Evolutionary conservation across 2,113 vertebrate species (phyloP), one percentile per base, ranked within the genome.

Genomic region (Brienomyrus brachyistius): DNA sequence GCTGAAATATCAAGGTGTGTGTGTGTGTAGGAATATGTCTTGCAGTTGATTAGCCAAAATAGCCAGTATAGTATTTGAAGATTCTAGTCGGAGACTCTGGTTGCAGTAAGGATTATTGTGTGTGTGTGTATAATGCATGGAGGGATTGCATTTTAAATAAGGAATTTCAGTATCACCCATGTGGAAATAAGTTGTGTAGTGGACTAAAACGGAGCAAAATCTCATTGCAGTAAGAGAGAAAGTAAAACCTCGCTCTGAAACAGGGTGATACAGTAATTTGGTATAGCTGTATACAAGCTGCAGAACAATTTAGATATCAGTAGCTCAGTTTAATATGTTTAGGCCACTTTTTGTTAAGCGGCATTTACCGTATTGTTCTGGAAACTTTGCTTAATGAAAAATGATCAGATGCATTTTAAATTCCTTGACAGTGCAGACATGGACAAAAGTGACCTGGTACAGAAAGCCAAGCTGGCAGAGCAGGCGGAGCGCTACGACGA

Each of bases 401-500:
- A 80, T 80, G 35, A 43, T 80, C 13, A 27, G 31, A 35, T 74
- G 1, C 56, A 23, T 77, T 80, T 45, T 19, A 77, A 6, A 27
- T 51, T 31, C 92, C 77, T 56, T 94, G 94, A 94, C 94, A 96
- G 94, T 91, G 91, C 94, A 95, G 95, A 97, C 95, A 99, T 99
- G 98, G 98, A 99, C 95, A 99, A 98, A 95, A 97, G 95, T 92
- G 98, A 99, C 93, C 96, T 99, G 96, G 98, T 99, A 91, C 98
- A 99, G 97, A 99, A 99, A 94, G 98, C 98, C 94, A 99, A 99
- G 88, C 97, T 99, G 8, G 97, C 98, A 0, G 98, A 99, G 92
- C 98, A 99, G 96, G 98, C 98, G 0, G 98, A 99, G 95, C 98
- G 98, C 92, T 99, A 99, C 0, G 98, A 99, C 90, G 98, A 99